These are phyloP conservation scores for Poeciliopsis turrubarensis DNA, from an alignment of 2,113 vertebrate genomes.

Conservation along the genomic window DNA sequence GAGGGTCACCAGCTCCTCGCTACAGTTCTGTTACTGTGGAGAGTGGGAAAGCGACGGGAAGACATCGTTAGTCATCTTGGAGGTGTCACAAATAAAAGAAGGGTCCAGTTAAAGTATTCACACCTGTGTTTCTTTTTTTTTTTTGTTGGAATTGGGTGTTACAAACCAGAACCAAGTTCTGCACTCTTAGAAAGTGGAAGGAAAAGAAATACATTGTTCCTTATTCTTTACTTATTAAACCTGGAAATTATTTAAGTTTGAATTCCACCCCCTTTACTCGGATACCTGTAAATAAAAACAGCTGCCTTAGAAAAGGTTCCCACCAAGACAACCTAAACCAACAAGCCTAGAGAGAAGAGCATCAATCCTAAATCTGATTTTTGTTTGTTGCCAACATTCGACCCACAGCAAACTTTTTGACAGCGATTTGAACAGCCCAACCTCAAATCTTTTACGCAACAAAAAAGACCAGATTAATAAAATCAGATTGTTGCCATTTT, in stretches of 20 bases:
- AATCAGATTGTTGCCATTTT: too few species aligned
- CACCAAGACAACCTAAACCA: neutral
- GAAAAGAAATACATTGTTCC: neutral
- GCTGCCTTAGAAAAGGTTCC: too few species aligned
- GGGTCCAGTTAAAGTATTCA: neutral
- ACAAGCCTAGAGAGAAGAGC: too few species aligned
- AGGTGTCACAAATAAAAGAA: constrained; percentile 10
- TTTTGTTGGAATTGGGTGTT: neutral
- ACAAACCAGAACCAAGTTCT: neutral
- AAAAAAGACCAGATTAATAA: too few species aligned
- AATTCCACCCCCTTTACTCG: too few species aligned
- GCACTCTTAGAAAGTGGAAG: neutral
- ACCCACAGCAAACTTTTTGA: too few species aligned
- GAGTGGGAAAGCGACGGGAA: too few species aligned
- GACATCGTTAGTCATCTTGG: neutral
- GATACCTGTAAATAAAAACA: too few species aligned
- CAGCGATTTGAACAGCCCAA: neutral
- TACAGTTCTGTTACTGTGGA: constrained; percentile 27
- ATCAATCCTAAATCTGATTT: neutral
- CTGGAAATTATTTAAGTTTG: too few species aligned
- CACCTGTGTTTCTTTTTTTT: neutral
- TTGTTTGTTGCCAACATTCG: too few species aligned
- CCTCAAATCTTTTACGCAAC: too few species aligned
- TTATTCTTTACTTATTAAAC: too few species aligned
- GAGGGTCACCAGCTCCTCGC: constrained; percentile 52